Base-by-base conservation (phyloP, 2,113 vertebrate genomes). In the Brachypodius melanocephalos region DNA sequence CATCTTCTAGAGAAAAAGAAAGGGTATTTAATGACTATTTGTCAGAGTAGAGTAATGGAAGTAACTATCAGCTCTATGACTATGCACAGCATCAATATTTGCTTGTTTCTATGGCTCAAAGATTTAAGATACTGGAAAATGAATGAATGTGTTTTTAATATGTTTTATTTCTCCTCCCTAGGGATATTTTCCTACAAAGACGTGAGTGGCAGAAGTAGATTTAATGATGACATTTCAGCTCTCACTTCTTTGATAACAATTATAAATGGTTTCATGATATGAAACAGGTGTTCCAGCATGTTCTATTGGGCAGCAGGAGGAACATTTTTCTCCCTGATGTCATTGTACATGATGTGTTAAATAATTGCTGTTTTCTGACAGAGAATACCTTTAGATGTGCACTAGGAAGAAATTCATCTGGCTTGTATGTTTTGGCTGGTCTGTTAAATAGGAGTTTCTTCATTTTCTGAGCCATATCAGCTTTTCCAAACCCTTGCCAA, bases 261-360 rank as follows among this genome's bases (percentile, higher is more conserved):
- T 95, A 75, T 57, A 82, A 95, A 91, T 51, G 43, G 63, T 87
- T 93, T 96, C 84, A 65, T 95, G 74, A 84, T 85, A 85, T 22
- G 63, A 96, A 96, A 66, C 86, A 95, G 95, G 90, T 93, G 79
- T 90, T 93, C 36, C 84, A 88, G 34, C 75, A 86, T 77, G 88
- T 91, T 90, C 79, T 67, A n/a, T 75, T 87, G 91, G 92, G 91
- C 86, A 85, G 78, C 54, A 34, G 1, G 6, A 94, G 67, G 59
- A 90, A 71, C 31, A 73, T 61, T 92, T 87, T 91, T n/a, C 40
- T 96, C 85, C 87, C 83, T 69, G 20, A 85, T 63, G 75, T 93
- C 89, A 49, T 48, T 55, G 89, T 61, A 90, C 72, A 51, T 32
- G 24, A 83, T 76, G 45, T 72, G 87, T 55, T 59, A 77, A 82